Evolutionary conservation across 2,888 invertebrate genomes (phyloP).

Genomic region (Athripsodes cinereus): DNA sequence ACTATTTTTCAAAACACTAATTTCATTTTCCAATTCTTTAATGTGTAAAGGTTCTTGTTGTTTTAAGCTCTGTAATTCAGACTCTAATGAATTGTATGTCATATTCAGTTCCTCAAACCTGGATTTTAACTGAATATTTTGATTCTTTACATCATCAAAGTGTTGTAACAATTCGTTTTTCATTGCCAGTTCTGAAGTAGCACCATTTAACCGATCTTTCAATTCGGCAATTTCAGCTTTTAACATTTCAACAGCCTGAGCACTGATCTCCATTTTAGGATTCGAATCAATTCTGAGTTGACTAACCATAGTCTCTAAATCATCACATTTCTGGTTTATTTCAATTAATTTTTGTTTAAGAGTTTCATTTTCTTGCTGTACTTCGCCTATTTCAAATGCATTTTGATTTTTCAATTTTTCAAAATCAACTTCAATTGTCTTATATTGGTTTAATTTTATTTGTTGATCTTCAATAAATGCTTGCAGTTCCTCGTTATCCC

Average conservation of each 20-base stretch:
- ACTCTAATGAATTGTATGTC: not conserved
- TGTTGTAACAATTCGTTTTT: not conserved
- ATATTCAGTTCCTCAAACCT: constrained; percentile 3
- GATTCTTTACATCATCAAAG: constrained; percentile 1
- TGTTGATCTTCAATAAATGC: constrained; percentile 47
- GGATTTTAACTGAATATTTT: not conserved
- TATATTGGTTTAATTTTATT: constrained; percentile 7
- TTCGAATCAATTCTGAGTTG: not conserved
- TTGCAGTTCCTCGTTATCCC: constrained; percentile 57
- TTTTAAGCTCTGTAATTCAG: not conserved
- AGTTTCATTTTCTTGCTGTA: constrained; percentile 47
- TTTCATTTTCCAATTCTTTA: not conserved
- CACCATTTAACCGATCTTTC: not conserved
- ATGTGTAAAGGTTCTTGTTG: not conserved
- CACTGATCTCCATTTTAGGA: constrained; percentile 5
- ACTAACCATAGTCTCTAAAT: not conserved
- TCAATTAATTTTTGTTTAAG: not conserved
- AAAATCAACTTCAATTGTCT: constrained; percentile 14
- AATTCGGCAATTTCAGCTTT: constrained; percentile 5
- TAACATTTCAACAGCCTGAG: not conserved
- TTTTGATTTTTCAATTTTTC: constrained; percentile 20
- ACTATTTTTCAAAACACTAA: constrained; percentile 31
- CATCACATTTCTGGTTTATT: not conserved
- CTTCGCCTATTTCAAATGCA: constrained; percentile 9
- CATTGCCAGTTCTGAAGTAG: not conserved